Conservation (phyloP, 2,888 invertebrate genomes). For the Lucinisca nassula region DNA sequence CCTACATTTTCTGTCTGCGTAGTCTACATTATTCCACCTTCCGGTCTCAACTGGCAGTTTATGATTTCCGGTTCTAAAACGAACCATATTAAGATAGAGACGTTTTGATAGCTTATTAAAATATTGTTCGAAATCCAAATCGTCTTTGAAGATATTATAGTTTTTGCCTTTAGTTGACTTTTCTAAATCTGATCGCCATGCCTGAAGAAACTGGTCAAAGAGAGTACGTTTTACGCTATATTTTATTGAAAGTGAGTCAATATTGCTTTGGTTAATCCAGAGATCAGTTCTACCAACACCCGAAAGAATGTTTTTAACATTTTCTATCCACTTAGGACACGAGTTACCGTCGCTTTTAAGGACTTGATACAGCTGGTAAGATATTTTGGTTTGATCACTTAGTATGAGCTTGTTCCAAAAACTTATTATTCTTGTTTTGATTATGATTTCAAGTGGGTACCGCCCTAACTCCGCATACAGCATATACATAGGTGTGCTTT, state of each 20-base stretch:
- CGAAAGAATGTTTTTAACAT: not conserved
- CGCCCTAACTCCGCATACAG: constrained; percentile 19
- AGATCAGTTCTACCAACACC: not conserved
- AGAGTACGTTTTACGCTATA: not conserved
- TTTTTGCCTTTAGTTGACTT: constrained; percentile 5
- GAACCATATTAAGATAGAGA: not conserved
- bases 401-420: constrained; percentile 12
- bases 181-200: not conserved
- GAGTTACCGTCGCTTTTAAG: not conserved
- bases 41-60: not conserved
- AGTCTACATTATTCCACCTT: not conserved
- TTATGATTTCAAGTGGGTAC: constrained; percentile 11
- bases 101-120: not conserved
- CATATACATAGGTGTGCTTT: constrained; percentile 16
- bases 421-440: constrained; percentile 5
- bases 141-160: not conserved
- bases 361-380: not conserved
- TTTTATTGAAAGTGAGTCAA: not conserved
- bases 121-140: not conserved
- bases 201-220: constrained; percentile 3
- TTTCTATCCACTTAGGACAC: not conserved
- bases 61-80: not conserved
- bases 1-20: not conserved
- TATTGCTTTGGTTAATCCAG: not conserved
- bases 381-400: not conserved